Evolutionary conservation across 2,888 invertebrate species (phyloP).

Genomic region (Mechanitis messenoides): DNA sequence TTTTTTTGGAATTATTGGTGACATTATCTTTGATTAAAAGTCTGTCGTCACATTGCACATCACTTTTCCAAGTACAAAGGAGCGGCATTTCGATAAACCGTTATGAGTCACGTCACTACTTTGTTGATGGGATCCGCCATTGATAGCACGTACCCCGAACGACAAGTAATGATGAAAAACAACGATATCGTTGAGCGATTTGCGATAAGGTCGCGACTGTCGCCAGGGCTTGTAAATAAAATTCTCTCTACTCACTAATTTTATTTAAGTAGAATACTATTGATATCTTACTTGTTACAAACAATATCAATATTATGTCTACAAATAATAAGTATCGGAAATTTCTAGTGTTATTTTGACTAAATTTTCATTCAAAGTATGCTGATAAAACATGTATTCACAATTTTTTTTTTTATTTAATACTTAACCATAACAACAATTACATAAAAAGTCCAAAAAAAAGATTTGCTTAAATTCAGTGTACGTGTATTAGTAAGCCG

Average conservation of each 20-base stretch:
- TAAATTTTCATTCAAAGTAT: not conserved
- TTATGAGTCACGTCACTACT: slow-evolving; percentile 31
- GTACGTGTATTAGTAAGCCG: slow-evolving; percentile 18
- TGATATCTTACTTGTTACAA: slow-evolving; percentile 18
- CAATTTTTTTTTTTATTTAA: not conserved
- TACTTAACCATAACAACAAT: slow-evolving; percentile 11
- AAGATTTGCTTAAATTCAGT: slow-evolving; percentile 23
- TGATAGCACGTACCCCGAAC: slow-evolving; percentile 20
- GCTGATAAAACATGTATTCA: not conserved
- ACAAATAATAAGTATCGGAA: not conserved
- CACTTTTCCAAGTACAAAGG: slow-evolving; percentile 40
- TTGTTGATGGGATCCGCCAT: slow-evolving; percentile 24
- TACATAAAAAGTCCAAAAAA: slow-evolving; percentile 16
- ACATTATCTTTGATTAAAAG: slow-evolving; percentile 7
- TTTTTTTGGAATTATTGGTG: slow-evolving; percentile 1
- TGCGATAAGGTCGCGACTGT: slow-evolving; percentile 21
- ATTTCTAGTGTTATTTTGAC: too few relatives aligned
- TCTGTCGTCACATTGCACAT: slow-evolving; percentile 13
- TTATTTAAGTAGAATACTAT: slow-evolving; percentile 2
- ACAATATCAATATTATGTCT: not conserved
- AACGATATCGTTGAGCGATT: slow-evolving; percentile 23
- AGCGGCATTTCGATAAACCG: slow-evolving; percentile 51
- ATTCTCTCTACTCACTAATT: not conserved
- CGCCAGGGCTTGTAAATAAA: slow-evolving; percentile 5
- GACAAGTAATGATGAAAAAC: slow-evolving; percentile 27